These are phyloP conservation scores for Strigamia maritima DNA, from an alignment of 2,888 invertebrate species.

Conservation along the genomic window DNA sequence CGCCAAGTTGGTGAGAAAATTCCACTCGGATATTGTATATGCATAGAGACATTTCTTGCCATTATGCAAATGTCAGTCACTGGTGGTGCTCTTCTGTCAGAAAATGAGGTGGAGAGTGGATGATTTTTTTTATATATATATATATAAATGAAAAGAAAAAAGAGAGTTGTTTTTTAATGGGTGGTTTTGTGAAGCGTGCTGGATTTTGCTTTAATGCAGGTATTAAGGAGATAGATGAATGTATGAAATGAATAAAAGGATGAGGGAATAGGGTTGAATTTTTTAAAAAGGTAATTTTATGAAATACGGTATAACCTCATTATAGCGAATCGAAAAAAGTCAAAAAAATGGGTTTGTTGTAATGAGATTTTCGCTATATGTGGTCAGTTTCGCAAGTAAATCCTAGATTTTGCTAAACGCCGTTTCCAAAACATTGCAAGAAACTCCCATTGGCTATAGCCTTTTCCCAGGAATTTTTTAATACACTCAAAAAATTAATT, in stretches of 20 bases:
- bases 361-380: too few species aligned
- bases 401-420: too few species aligned
- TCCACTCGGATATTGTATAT: slow-evolving; percentile 20
- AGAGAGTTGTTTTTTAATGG: not conserved
- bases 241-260: not conserved
- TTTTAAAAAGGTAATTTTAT: not conserved
- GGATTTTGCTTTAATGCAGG: not conserved
- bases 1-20: slow-evolving; percentile 3
- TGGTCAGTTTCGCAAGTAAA: too few species aligned
- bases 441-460: too few species aligned
- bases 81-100: not conserved
- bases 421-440: too few species aligned
- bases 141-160: not conserved
- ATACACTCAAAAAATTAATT: too few species aligned
- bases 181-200: slow-evolving; percentile 6
- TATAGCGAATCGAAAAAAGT: too few species aligned
- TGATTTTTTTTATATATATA: not conserved
- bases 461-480: too few species aligned
- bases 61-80: slow-evolving; percentile 19
- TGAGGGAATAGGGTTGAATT: not conserved
- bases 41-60: slow-evolving; percentile 23
- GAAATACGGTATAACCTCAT: too few species aligned
- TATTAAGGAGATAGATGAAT: not conserved
- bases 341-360: too few species aligned
- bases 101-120: not conserved